Evolutionary conservation across 2,797 vertebrate genomes (phyloP).

Genomic region (Cryptoblepharus egeriae): DNA sequence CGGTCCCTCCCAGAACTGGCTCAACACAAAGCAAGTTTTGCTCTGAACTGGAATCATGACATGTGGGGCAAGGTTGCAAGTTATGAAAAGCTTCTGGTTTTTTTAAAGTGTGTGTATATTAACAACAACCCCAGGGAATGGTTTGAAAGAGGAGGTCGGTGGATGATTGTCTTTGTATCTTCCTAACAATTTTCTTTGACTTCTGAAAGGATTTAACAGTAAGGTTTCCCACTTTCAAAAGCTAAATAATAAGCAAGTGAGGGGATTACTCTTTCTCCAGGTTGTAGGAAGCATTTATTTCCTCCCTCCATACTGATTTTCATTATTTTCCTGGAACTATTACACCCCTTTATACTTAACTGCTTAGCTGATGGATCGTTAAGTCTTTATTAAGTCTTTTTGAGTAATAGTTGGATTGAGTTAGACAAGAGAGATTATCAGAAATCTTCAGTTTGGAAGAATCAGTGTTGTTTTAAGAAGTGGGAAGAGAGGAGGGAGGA

Average conservation of each 20-base stretch:
- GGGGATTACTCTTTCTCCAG: background rate
- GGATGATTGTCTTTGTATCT: constrained; percentile 10
- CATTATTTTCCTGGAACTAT: background rate
- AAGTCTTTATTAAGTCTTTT: too few species aligned
- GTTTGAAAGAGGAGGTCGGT: background rate
- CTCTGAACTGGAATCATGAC: rapidly evolving
- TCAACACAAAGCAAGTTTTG: constrained; percentile 88
- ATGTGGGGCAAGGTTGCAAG: background rate
- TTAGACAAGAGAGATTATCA: background rate
- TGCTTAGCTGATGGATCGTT: too few species aligned
- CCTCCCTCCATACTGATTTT: too few species aligned
- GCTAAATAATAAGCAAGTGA: background rate
- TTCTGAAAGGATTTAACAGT: too few species aligned
- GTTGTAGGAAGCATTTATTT: background rate
- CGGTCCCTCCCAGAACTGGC: constrained; percentile 93
- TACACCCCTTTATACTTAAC: background rate
- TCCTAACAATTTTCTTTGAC: background rate
- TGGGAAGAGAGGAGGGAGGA: background rate
- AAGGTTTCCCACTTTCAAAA: constrained; percentile 17
- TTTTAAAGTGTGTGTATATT: background rate
- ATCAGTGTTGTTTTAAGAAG: background rate
- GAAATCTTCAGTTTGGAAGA: constrained; percentile 33
- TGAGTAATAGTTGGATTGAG: constrained; percentile 38
- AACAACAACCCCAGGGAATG: background rate
- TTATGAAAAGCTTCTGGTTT: background rate